phyloP scores from a whole-genome alignment of 1,140 invertebrate species.

The Eumaeus atala region DNA sequence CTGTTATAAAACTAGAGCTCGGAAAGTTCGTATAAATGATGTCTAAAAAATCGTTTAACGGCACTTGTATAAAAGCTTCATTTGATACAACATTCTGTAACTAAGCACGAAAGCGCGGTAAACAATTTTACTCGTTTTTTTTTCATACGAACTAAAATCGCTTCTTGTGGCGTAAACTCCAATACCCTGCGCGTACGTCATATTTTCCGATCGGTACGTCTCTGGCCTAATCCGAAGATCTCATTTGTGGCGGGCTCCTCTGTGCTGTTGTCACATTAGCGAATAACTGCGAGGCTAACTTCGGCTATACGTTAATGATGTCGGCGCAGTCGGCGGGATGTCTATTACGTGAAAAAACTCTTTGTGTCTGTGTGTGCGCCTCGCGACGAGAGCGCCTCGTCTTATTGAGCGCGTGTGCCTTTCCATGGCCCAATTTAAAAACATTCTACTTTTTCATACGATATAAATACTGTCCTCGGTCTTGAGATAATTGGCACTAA shows the following conservation, averaged over 20 bases:
- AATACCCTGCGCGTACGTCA: too few species aligned
- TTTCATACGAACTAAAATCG: too few species aligned
- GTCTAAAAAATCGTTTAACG: too few species aligned
- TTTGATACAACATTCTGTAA: too few species aligned
- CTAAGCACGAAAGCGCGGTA: too few species aligned
- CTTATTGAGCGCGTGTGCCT: neutral
- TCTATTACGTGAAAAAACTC: conserved; percentile 57
- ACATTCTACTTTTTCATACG: conserved; percentile 1
- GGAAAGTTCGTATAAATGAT: too few species aligned
- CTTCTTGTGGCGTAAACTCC: too few species aligned
- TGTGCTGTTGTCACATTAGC: conserved; percentile 71
- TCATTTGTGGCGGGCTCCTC: conserved; percentile 64
- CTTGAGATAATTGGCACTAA: conserved; percentile 8
- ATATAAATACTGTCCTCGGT: neutral
- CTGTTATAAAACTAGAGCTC: too few species aligned
- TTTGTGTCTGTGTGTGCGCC: conserved; percentile 36
- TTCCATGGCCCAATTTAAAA: conserved; percentile 6
- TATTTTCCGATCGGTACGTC: conserved; percentile 24
- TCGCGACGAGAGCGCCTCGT: conserved; percentile 19
- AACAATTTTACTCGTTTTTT: too few species aligned
- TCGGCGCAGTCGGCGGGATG: conserved; percentile 58
- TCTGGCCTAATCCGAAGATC: conserved; percentile 51
- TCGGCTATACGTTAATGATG: conserved; percentile 69
- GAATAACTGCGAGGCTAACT: conserved; percentile 64
- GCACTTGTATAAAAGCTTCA: too few species aligned